phyloP scores from a whole-genome alignment of 2,888 invertebrate genomes.

The Caenorhabditis drosophilae region DNA sequence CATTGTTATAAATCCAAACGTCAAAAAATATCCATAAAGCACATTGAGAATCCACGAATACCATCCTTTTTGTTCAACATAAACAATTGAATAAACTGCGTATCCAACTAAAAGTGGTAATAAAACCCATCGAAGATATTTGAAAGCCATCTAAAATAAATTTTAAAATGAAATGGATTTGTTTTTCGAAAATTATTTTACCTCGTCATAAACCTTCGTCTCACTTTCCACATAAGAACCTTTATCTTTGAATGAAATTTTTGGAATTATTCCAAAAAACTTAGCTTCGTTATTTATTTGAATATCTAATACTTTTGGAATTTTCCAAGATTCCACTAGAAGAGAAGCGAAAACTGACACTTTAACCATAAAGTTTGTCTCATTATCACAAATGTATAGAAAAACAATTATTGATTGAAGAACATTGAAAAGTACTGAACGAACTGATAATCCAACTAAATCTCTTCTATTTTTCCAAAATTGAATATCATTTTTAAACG shows the following conservation, averaged over 20 bases:
- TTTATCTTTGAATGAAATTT: conserved; percentile 85
- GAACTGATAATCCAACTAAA: conserved; percentile 86
- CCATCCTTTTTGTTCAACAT: conserved; percentile 93
- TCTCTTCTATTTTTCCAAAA: conserved; percentile 99
- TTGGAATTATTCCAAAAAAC: conserved; percentile 82
- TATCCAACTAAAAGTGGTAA: conserved; percentile 93
- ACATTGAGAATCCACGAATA: conserved; percentile 95
- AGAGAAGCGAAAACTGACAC: conserved; percentile 92
- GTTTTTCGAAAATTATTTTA: conserved; percentile 46
- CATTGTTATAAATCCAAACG: conserved; percentile 99
- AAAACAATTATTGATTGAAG: conserved; percentile 95
- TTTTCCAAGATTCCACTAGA: conserved; percentile 97
- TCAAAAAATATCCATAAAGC: conserved; percentile 95
- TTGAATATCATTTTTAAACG: conserved; percentile 99
- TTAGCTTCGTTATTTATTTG: conserved; percentile 71
- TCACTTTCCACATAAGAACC: conserved; percentile 93
- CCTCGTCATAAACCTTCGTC: conserved; percentile 86
- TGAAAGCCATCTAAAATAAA: conserved; percentile 85
- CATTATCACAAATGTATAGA: conserved; percentile 95
- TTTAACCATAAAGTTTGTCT: conserved; percentile 91
- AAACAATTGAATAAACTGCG: conserved; percentile 89
- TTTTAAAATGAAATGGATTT: too few relatives aligned
- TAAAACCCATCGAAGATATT: conserved; percentile 90
- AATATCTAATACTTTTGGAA: conserved; percentile 78
- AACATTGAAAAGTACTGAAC: conserved; percentile 96